These are phyloP conservation scores for Calephelis perditalis DNA, from an alignment of 2,888 invertebrate genomes.

Conservation along the genomic window DNA sequence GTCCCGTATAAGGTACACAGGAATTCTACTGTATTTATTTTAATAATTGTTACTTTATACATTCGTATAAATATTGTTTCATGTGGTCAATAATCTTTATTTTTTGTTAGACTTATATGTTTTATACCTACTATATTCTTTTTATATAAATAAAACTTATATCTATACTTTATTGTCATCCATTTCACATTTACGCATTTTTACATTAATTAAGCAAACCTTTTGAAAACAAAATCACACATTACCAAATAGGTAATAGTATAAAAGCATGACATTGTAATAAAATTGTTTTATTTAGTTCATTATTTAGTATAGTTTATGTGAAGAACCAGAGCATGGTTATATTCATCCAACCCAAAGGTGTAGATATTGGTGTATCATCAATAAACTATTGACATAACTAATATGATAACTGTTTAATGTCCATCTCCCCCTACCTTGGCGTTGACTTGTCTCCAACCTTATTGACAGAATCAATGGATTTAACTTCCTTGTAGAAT, in stretches of 20 bases:
- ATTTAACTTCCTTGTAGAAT: conserved; percentile 28
- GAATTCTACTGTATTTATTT: too few relatives aligned
- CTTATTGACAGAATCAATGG: conserved; percentile 40
- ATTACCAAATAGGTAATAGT: not conserved
- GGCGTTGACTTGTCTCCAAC: conserved; percentile 50
- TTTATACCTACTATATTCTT: too few relatives aligned
- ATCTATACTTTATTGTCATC: too few relatives aligned
- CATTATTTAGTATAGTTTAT: not conserved
- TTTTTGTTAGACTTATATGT: too few relatives aligned
- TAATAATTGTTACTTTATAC: too few relatives aligned
- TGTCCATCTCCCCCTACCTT: conserved; percentile 65
- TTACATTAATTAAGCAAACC: too few relatives aligned
- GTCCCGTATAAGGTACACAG: too few relatives aligned
- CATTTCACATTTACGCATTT: too few relatives aligned
- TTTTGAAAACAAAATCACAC: too few relatives aligned
- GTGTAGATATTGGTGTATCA: conserved; percentile 49
- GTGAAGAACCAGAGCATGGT: not conserved
- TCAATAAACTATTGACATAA: conserved; percentile 43
- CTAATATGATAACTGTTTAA: conserved; percentile 42
- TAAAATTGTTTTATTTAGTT: not conserved
- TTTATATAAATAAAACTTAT: too few relatives aligned
- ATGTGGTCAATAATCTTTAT: too few relatives aligned
- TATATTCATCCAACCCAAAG: conserved; percentile 53
- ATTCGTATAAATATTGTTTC: too few relatives aligned
- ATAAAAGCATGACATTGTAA: not conserved